A percentile compares a stretch with the other conserved stretches of the same genome.
Evolutionary conservation across 2,888 invertebrate genomes (phyloP).

Genomic region (Nesidiocoris tenuis): DNA sequence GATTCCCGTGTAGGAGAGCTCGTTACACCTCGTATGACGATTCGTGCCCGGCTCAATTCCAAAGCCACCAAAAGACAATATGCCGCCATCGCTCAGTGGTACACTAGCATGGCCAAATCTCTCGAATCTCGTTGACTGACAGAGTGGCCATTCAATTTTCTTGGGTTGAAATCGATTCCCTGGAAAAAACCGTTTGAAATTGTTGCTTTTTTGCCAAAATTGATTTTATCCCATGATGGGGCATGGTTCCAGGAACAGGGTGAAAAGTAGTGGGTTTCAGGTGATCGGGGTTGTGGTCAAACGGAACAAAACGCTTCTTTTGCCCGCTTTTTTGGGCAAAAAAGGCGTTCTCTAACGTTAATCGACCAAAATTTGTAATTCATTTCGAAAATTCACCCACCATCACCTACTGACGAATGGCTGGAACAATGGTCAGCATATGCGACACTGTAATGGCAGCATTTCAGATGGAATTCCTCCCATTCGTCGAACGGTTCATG

Average conservation of each 20-base stretch:
- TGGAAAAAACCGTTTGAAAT: background rate
- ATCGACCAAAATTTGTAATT: too few species aligned
- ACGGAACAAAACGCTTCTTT: too few species aligned
- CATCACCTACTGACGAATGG: too few species aligned
- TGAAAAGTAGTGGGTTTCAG: too few species aligned
- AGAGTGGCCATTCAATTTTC: background rate
- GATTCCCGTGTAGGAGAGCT: slow-evolving; percentile 7
- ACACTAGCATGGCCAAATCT: slow-evolving; percentile 27
- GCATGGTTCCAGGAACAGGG: too few species aligned
- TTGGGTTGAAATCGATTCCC: background rate
- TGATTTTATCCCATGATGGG: too few species aligned
- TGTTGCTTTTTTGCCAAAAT: background rate
- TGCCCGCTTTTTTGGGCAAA: too few species aligned
- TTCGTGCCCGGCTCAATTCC: background rate
- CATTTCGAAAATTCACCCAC: too few species aligned
- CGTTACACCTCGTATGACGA: slow-evolving; percentile 28
- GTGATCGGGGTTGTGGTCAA: too few species aligned
- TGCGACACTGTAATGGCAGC: slow-evolving; percentile 56
- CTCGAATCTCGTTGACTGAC: background rate
- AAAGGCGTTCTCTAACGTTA: too few species aligned
- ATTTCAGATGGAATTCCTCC: slow-evolving; percentile 58
- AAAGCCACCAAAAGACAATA: slow-evolving; percentile 33
- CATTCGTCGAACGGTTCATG: slow-evolving; percentile 59
- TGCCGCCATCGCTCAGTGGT: background rate
- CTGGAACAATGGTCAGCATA: slow-evolving; percentile 46